phyloP scores from a whole-genome alignment of 2,888 invertebrate species.

The Megaustenia siamemsis region DNA sequence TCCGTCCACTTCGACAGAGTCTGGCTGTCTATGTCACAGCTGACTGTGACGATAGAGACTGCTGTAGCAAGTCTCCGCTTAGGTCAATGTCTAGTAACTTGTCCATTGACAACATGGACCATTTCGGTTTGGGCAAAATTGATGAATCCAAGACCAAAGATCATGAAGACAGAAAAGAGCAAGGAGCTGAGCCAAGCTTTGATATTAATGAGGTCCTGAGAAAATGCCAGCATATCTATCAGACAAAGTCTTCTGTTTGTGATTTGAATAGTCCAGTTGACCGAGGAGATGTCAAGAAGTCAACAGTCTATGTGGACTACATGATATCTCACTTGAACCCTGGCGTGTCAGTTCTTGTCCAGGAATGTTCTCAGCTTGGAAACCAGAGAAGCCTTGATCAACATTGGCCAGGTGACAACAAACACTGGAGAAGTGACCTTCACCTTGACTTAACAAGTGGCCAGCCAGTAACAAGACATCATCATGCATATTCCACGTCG shows the following conservation, averaged over 20 bases:
- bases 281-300: neutral
- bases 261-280: neutral
- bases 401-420: too few relatives aligned
- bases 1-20: slow-evolving; percentile 16
- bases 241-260: neutral
- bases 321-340: neutral
- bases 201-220: neutral
- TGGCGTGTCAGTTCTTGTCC: neutral
- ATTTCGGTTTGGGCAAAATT: neutral
- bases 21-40: neutral
- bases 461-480: neutral
- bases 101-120: neutral
- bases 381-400: neutral
- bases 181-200: neutral
- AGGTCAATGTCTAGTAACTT: slow-evolving; percentile 7
- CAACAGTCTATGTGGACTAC: neutral
- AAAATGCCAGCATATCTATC: neutral
- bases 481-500: neutral
- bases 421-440: slow-evolving; percentile 4
- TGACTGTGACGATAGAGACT: neutral
- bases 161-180: neutral
- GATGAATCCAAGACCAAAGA: neutral
- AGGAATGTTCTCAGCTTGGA: neutral
- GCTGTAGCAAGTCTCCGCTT: neutral
- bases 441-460: neutral